Percentiles rank a stretch among this genome's conserved stretches.
These are phyloP conservation scores for Pseudococcus viburni DNA, from an alignment of 2,888 invertebrate species.

Conservation along the genomic window DNA sequence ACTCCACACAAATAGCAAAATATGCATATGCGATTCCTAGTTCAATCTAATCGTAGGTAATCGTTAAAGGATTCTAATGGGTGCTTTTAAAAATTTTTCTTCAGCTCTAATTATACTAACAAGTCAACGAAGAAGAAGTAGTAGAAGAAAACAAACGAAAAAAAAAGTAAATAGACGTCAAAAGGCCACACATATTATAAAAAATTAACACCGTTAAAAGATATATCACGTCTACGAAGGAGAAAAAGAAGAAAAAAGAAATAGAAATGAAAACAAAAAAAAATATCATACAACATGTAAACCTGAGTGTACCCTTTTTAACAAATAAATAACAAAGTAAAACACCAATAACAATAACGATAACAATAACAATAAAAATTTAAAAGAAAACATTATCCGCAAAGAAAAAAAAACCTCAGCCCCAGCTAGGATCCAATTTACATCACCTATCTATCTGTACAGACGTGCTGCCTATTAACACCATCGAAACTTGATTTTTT, in stretches of 20 bases:
- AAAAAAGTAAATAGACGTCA: constrained; percentile 18
- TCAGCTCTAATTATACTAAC: constrained; percentile 18
- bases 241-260: constrained; percentile 4
- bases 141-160: constrained; percentile 15
- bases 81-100: constrained; percentile 10
- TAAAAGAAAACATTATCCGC: constrained; percentile 42
- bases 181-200: constrained; percentile 36
- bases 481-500: constrained; percentile 45
- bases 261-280: neutral
- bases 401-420: constrained; percentile 44
- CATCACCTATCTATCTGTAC: constrained; percentile 46
- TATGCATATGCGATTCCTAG: constrained; percentile 4
- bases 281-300: constrained; percentile 50
- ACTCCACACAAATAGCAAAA: constrained; percentile 19
- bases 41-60: neutral
- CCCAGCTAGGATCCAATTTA: constrained; percentile 16
- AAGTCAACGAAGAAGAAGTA: neutral
- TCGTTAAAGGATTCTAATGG: constrained; percentile 15
- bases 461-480: constrained; percentile 37
- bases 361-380: constrained; percentile 16
- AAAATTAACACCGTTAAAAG: constrained; percentile 30
- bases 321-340: constrained; percentile 42
- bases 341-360: constrained; percentile 54
- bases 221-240: constrained; percentile 45
- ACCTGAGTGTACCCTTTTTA: constrained; percentile 43